Evolutionary conservation across 2,888 invertebrate species (phyloP).

Genomic region (Scotopteryx bipunctaria): DNA sequence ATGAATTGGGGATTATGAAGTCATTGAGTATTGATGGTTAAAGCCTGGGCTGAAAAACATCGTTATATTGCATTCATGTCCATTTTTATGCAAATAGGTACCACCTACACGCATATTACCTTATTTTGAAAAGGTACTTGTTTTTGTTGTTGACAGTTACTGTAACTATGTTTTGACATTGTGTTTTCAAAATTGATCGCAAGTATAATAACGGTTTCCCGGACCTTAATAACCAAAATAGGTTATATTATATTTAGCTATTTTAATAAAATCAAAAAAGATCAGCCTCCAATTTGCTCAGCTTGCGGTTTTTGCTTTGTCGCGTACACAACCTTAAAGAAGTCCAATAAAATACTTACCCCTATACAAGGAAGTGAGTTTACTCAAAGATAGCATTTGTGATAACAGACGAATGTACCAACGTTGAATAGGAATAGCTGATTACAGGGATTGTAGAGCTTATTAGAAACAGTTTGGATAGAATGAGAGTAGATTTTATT

Average conservation of each 20-base stretch:
- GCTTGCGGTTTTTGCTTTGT: background rate
- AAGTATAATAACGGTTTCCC: no score
- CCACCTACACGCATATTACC: no score
- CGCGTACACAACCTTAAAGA: background rate
- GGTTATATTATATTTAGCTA: no score
- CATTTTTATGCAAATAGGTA: no score
- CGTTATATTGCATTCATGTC: background rate
- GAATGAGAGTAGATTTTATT: slow-evolving; percentile 16
- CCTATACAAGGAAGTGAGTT: slow-evolving; percentile 18
- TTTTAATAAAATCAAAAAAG: no score
- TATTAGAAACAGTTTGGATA: slow-evolving; percentile 14
- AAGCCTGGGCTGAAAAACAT: background rate
- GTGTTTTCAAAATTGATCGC: no score
- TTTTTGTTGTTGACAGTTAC: no score
- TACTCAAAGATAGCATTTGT: slow-evolving; percentile 17
- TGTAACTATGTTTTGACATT: no score
- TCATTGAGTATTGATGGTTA: slow-evolving; percentile 4
- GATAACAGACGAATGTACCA: slow-evolving; percentile 13
- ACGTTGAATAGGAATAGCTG: slow-evolving; percentile 16
- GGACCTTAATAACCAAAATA: no score
- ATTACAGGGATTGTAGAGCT: slow-evolving; percentile 8
- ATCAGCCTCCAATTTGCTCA: background rate
- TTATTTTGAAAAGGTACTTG: no score
- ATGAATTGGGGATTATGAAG: slow-evolving; percentile 4
- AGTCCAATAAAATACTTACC: slow-evolving; percentile 18